Percentiles rank a stretch among this genome's conserved stretches.
Evolutionary conservation across 1,140 invertebrate genomes (phyloP).

Genomic region (Papilio machaon): DNA sequence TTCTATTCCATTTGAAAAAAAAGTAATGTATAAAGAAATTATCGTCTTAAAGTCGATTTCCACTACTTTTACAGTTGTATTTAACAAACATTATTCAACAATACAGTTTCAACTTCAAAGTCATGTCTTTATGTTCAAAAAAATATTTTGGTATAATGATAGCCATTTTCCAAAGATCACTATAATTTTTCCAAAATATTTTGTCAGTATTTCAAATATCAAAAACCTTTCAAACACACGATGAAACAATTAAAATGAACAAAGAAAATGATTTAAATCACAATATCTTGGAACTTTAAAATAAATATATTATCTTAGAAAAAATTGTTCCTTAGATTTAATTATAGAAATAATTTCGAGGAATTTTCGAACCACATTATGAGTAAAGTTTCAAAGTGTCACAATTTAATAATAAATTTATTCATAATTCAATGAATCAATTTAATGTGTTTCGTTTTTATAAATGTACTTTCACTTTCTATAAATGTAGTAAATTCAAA

Average conservation of each 20-base stretch:
- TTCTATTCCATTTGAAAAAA: not conserved
- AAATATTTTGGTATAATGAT: not conserved
- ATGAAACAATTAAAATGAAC: not conserved
- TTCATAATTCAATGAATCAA: not conserved
- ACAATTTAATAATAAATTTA: not conserved
- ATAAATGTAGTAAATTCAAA: too few relatives aligned
- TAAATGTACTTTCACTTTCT: not conserved
- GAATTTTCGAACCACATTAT: not conserved
- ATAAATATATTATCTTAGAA: not conserved
- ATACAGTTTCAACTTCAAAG: too few relatives aligned
- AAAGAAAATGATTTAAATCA: not conserved
- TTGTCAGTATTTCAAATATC: too few relatives aligned
- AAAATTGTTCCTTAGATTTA: not conserved
- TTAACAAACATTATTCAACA: too few relatives aligned
- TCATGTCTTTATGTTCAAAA: too few relatives aligned
- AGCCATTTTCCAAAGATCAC: not conserved
- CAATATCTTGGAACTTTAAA: constrained; percentile 6
- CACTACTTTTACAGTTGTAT: too few relatives aligned
- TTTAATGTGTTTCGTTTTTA: not conserved
- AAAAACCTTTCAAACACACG: too few relatives aligned
- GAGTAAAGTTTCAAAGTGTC: not conserved
- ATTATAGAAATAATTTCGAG: not conserved
- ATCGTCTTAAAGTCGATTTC: not conserved
- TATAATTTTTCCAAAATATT: too few relatives aligned
- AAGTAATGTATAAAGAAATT: not conserved